phyloP scores from a whole-genome alignment of 2,797 vertebrate species.

The Bucorvus abyssinicus region DNA sequence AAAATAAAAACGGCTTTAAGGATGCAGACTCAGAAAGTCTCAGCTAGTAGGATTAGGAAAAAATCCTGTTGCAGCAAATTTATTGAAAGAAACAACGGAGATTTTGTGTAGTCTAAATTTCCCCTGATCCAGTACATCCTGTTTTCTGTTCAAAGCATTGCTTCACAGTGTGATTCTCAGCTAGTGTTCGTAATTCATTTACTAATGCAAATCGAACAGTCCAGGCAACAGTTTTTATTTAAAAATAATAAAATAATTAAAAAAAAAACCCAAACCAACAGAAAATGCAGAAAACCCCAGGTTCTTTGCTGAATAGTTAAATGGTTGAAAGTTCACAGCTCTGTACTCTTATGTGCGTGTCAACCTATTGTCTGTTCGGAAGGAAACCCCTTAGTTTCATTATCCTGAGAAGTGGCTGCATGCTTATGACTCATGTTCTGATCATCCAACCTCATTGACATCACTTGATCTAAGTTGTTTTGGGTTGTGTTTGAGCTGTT shows the following conservation, averaged over 20 bases:
- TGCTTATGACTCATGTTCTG: neutral
- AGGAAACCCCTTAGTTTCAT: neutral
- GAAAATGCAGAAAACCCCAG: neutral
- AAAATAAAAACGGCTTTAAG: neutral
- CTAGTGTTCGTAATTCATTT: neutral
- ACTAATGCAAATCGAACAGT: neutral
- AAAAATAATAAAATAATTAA: neutral
- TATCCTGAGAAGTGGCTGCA: neutral
- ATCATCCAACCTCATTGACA: neutral
- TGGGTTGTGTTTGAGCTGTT: neutral
- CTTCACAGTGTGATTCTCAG: neutral
- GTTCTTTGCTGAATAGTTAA: neutral
- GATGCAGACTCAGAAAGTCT: neutral
- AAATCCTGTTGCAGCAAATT: neutral
- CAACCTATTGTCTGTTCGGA: neutral
- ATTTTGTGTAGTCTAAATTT: neutral
- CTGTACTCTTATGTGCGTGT: neutral
- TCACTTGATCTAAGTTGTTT: neutral
- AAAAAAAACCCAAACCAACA: rapidly evolving
- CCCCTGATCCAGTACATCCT: neutral
- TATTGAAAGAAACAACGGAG: neutral
- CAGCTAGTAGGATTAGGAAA: neutral
- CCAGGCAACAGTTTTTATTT: neutral
- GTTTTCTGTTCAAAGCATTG: neutral
- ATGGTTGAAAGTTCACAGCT: neutral